Base-by-base conservation (phyloP, 2,888 invertebrate genomes). In the Torymus texanus region DNA sequence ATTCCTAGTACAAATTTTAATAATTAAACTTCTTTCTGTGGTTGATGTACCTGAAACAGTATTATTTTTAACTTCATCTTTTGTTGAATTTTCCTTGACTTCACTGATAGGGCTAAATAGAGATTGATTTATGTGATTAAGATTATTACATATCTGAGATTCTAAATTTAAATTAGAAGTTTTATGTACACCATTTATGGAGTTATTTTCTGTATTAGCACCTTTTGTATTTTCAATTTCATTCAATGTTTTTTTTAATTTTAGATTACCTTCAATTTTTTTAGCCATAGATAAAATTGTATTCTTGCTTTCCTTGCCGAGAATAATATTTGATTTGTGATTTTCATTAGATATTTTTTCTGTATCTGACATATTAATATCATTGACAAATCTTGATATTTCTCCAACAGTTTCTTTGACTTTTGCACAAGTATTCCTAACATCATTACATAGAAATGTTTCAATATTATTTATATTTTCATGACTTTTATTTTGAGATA, bases 61-160 rank as follows among this genome's bases (percentile, higher is more conserved):
- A 61, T 83, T 79, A 63, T 16, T 78, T 59, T 83, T 79, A 29
- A 82, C 77, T 67, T 95, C 84, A 94, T 94, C 83, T 94, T 94
- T 90, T n/a, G 66, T 67, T 84, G 91, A 91, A 82, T 91, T 41
- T 58, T 68, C 58, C 56, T 70, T 29, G 12, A 91, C 18, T 53
- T 70, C 62, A 61, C 1, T 83, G 51, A 84, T 83, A 4, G 87
- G 86, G 65, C 86, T 87, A 53, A 86, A 86, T 3, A 86, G 55
- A 1, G 87, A 87, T 29, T 77, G 83, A 66, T 16, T 82, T 16
- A 81, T 18, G 24, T 84, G 83, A 81, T 84, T 78, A 12, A 85
- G 79, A 81, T 83, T 85, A 16, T 82, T 78, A 3, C 83, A 83
- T 18, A 58, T 53, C 41, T 81, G 80, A 53, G 83, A 83, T 68